A percentile compares a stretch with the other conserved stretches of the same genome.
These are phyloP conservation scores for Glyptemys insculpta DNA, from an alignment of 2,797 vertebrate genomes.

Conservation along the genomic window DNA sequence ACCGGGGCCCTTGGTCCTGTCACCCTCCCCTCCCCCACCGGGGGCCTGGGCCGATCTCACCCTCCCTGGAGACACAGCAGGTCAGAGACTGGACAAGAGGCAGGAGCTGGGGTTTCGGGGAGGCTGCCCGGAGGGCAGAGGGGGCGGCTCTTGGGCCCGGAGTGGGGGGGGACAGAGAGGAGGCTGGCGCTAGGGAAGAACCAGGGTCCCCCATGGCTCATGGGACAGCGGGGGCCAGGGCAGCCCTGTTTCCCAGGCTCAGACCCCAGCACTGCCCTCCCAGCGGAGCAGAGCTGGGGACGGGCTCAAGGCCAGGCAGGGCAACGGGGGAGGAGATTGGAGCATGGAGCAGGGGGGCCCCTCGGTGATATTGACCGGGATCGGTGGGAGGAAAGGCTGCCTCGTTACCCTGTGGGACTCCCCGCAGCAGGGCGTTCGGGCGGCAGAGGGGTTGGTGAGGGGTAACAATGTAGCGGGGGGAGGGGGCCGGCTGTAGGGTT, in stretches of 20 bases:
- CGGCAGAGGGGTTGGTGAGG: not conserved
- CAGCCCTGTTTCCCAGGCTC: not conserved
- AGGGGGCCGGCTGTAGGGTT: not conserved
- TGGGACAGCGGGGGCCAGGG: rapidly evolving
- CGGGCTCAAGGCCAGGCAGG: not conserved
- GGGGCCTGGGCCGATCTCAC: not conserved
- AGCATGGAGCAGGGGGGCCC: not conserved
- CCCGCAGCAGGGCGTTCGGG: not conserved
- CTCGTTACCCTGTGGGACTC: not conserved
- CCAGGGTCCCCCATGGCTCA: rapidly evolving
- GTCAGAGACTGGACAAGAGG: not conserved
- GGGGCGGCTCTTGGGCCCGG: not conserved
- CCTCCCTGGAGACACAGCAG: not conserved
- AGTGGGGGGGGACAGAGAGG: not conserved
- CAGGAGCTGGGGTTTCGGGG: not conserved
- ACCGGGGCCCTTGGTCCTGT: too few relatives aligned
- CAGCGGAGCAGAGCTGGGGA: not conserved
- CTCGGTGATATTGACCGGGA: too few relatives aligned
- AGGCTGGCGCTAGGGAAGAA: not conserved
- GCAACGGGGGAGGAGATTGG: not conserved
- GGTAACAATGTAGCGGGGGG: too few relatives aligned
- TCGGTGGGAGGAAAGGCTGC: not conserved
- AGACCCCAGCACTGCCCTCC: not conserved
- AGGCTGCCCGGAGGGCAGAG: not conserved
- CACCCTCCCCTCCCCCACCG: not conserved